Evolutionary conservation across 1,140 invertebrate species (phyloP).

Genomic region (Nomia melanderi): DNA sequence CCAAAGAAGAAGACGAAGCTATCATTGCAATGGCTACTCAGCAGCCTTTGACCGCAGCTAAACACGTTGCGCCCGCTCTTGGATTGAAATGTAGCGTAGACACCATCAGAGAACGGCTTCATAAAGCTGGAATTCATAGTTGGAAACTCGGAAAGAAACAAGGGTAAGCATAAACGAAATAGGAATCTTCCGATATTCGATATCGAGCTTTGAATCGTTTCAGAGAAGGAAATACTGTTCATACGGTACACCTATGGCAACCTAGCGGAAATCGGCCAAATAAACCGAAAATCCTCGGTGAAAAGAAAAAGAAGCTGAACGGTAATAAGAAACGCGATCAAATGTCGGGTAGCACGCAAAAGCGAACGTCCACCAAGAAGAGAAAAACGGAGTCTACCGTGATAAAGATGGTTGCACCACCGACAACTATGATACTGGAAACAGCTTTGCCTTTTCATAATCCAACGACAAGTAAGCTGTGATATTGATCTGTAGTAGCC

Average conservation of each 20-base stretch:
- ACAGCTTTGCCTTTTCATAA: slow-evolving; percentile 68
- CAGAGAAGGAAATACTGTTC: slow-evolving; percentile 77
- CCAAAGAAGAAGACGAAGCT: slow-evolving; percentile 78
- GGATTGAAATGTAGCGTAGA: slow-evolving; percentile 79
- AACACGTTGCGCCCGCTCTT: slow-evolving; percentile 77
- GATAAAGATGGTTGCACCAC: slow-evolving; percentile 52
- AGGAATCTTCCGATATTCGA: neutral
- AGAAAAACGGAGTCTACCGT: slow-evolving; percentile 57
- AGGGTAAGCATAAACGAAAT: slow-evolving; percentile 64
- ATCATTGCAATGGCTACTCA: slow-evolving; percentile 79
- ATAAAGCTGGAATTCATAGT: slow-evolving; percentile 79
- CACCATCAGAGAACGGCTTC: slow-evolving; percentile 77
- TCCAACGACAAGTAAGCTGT: slow-evolving; percentile 53
- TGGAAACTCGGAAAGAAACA: slow-evolving; percentile 80
- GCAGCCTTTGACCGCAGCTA: slow-evolving; percentile 77
- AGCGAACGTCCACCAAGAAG: slow-evolving; percentile 26
- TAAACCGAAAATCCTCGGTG: slow-evolving; percentile 69
- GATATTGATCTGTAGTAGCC: neutral
- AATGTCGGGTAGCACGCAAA: slow-evolving; percentile 32
- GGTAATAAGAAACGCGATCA: slow-evolving; percentile 61
- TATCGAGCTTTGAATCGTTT: slow-evolving; percentile 27
- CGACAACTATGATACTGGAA: slow-evolving; percentile 63
- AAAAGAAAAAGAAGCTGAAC: slow-evolving; percentile 68
- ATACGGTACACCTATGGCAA: slow-evolving; percentile 79
- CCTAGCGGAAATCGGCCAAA: slow-evolving; percentile 78